These are phyloP conservation scores for Amblyopsis rosae DNA, from an alignment of 2,113 vertebrate genomes.

Conservation along the genomic window DNA sequence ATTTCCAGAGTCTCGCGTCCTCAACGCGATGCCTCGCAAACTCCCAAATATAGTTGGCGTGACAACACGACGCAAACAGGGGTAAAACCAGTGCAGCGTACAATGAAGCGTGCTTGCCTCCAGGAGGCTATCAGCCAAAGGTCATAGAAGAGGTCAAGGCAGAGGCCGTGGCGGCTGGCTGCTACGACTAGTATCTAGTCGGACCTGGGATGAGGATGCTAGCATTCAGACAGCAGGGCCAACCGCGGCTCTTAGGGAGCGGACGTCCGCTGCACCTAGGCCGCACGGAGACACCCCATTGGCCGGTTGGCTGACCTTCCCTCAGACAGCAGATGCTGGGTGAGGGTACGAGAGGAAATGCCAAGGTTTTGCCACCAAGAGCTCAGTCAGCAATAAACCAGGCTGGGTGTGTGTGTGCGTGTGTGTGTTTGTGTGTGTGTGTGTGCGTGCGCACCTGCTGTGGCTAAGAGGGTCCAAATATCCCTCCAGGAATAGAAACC, in stretches of 20 bases:
- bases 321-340: slow-evolving; percentile 61
- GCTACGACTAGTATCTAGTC: slow-evolving; percentile 53
- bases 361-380: slow-evolving; percentile 40
- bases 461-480: not conserved
- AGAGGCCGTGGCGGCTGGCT: slow-evolving; percentile 36
- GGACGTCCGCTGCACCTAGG: slow-evolving; percentile 62
- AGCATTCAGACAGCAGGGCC: slow-evolving; percentile 64
- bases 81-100: slow-evolving; percentile 13
- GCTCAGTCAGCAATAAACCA: slow-evolving; percentile 45
- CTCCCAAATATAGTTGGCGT: slow-evolving; percentile 16
- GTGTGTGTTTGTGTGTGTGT: not conserved
- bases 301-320: slow-evolving; percentile 73
- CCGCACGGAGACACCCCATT: slow-evolving; percentile 51
- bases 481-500: not conserved
- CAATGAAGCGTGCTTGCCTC: not conserved
- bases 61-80: not conserved
- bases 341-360: slow-evolving; percentile 45
- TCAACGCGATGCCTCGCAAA: slow-evolving; percentile 20
- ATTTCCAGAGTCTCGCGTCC: slow-evolving; percentile 35
- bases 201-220: slow-evolving; percentile 32
- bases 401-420: slow-evolving; percentile 18
- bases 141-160: slow-evolving; percentile 43
- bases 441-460: not conserved
- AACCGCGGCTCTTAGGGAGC: slow-evolving; percentile 46
- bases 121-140: slow-evolving; percentile 30